Conservation (phyloP, 1,140 invertebrate genomes). For the Acromyrmex echinatior region DNA sequence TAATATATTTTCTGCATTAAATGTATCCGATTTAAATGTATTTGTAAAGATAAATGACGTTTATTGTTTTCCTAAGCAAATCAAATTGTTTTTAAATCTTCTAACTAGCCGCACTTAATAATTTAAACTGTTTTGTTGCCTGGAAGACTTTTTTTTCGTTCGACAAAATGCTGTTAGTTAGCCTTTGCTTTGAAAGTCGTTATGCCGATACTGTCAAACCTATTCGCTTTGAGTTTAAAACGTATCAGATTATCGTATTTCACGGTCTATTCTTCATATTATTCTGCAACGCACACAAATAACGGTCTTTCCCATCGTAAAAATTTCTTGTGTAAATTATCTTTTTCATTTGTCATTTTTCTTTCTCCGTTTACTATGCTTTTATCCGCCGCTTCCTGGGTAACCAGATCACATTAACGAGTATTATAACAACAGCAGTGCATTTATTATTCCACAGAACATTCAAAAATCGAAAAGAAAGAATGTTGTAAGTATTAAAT, state of each 20-base stretch:
- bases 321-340: conserved; percentile 7
- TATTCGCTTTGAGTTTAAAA: conserved; percentile 10
- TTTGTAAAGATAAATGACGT: background rate
- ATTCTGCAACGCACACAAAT: background rate
- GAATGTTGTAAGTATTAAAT: background rate
- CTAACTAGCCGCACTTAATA: background rate
- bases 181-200: background rate
- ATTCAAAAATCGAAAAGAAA: background rate
- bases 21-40: background rate
- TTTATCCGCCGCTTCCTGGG: background rate
- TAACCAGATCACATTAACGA: background rate
- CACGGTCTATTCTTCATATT: background rate
- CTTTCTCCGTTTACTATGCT: background rate
- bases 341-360: background rate
- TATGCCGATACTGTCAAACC: background rate
- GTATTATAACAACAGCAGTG: background rate
- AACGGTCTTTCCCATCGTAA: background rate
- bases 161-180: background rate
- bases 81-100: conserved; percentile 1
- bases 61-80: background rate
- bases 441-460: background rate
- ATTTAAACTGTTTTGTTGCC: background rate
- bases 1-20: background rate
- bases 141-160: background rate
- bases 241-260: conserved; percentile 9